phyloP scores from a whole-genome alignment of 2,888 invertebrate species.

The Scelioninae gen. 1 region DNA sequence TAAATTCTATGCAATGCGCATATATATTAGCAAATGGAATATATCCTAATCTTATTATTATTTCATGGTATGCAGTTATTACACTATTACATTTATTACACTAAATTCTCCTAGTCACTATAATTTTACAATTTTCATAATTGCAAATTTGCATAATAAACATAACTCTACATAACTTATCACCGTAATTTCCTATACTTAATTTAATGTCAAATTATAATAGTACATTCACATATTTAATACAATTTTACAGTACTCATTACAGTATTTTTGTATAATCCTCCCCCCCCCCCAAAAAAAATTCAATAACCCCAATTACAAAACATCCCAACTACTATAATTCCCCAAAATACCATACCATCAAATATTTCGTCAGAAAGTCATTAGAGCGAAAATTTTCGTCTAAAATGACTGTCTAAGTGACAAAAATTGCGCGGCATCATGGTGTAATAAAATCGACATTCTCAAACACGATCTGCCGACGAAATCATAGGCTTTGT shows the following conservation, averaged over 20 bases:
- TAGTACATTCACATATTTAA: not conserved
- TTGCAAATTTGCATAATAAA: not conserved
- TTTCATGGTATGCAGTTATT: no score
- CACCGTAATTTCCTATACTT: not conserved
- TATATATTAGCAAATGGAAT: not conserved
- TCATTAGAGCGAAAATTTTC: not conserved
- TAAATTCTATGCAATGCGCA: no score
- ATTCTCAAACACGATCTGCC: constrained; percentile 49
- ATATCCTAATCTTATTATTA: not conserved
- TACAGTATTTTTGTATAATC: no score
- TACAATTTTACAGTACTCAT: not conserved
- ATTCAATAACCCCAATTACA: no score
- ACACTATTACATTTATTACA: no score
- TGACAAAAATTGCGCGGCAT: constrained; percentile 49
- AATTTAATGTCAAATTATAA: not conserved
- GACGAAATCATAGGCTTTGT: constrained; percentile 64
- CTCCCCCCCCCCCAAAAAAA: not conserved
- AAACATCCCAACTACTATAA: not conserved
- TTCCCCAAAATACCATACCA: not conserved
- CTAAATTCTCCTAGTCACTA: not conserved
- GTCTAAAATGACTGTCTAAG: not conserved
- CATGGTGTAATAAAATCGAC: constrained; percentile 47
- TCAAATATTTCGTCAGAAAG: not conserved
- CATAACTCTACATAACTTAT: not conserved
- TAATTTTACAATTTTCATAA: not conserved